Evolutionary conservation across 2,888 invertebrate species (phyloP), one percentile per base, ranked within the genome.

Genomic region (Flexamia atlantica): DNA sequence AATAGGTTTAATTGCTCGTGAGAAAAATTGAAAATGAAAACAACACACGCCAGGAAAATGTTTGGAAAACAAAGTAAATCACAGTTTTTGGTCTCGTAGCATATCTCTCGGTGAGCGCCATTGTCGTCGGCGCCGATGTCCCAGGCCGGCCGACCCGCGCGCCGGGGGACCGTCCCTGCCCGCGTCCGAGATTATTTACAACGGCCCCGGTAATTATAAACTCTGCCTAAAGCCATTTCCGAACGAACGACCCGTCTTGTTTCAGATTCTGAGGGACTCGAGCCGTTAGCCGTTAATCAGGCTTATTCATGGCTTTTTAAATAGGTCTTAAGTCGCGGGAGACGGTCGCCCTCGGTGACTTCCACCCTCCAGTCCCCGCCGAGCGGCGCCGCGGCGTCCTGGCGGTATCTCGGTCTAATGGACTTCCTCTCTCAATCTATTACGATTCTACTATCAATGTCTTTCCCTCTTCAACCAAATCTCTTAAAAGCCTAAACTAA

Each of bases 251-350:
- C 20, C 40, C 32, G 70, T n/a, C 68, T 68, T 3, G 68, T 28
- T 68, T 68, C 32, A 68, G 3, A 68, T 30, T 68, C 68, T n/a
- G n/a, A 68, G 68, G 60, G 23, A 60, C 32, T 28, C 28, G 60
- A 25, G n/a, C 68, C 30, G 68, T 68, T 68, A 68, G 17, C n/a
- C 30, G 68, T 68, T 68, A 68, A 70, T 70, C 70, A n/a, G 40
- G 70, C 40, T 70, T 70, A 70, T 70, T 70, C 70, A 70, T 70
- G 23, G 70, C 36, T 32, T 70, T 70, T 70, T 70, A 70, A 70
- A 70, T 36, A 70, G 70, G 68, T 14, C 70, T 14, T 23, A 70
- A 70, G 70, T 40, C 10, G 70, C 3, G 57, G 25, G 4, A 5
- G 53, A 53, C 53, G 53, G 53, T 20, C 60, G 60, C 23, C 60